These are phyloP conservation scores for Stenodera caucasica DNA, from an alignment of 2,888 invertebrate species.

Conservation along the genomic window DNA sequence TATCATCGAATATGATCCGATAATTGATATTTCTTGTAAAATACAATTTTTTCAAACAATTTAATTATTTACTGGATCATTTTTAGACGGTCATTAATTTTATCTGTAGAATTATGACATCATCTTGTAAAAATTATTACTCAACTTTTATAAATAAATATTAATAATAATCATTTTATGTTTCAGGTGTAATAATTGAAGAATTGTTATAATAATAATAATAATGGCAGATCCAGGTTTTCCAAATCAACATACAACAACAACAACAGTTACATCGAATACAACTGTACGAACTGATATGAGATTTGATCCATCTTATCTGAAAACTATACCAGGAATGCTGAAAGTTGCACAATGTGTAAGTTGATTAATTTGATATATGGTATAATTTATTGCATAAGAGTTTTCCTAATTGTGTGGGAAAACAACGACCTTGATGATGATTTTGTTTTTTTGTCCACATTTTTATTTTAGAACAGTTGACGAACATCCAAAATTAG, in stretches of 20 bases:
- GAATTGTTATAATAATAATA: neutral
- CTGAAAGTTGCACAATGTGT: conserved; percentile 77
- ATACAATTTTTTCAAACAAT: neutral
- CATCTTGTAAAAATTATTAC: neutral
- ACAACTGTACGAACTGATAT: conserved; percentile 74
- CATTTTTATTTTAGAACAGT: neutral
- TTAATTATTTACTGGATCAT: neutral
- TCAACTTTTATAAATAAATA: neutral
- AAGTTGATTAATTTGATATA: conserved; percentile 51
- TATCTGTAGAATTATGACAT: neutral
- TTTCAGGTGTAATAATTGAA: neutral
- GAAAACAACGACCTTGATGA: neutral
- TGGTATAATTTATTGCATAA: no score
- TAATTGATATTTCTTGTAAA: neutral
- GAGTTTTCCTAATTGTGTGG: neutral
- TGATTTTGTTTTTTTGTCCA: neutral
- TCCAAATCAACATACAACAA: conserved; percentile 75
- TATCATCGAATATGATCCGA: neutral
- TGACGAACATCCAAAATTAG: neutral
- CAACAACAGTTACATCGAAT: conserved; percentile 68
- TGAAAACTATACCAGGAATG: conserved; percentile 73
- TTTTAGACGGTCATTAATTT: neutral
- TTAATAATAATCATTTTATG: neutral
- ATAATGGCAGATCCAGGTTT: conserved; percentile 65
- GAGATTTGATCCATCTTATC: conserved; percentile 72